Conservation (phyloP, 2,888 invertebrate species). For the Acrobasis consociella region DNA sequence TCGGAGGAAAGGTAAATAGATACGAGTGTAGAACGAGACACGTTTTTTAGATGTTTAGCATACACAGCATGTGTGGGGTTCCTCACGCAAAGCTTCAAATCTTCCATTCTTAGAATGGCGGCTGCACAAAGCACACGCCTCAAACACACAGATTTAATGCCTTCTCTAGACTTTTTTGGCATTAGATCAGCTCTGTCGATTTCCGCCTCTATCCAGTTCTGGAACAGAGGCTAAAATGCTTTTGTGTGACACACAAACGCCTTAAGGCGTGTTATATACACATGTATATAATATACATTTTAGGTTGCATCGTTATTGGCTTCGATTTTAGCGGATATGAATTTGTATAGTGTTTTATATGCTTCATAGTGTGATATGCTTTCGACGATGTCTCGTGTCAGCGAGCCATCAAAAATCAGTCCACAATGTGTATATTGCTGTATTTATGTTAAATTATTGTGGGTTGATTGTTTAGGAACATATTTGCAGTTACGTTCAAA, state of each 20-base stretch:
- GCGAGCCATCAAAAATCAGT: background rate
- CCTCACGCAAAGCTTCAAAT: constrained; percentile 53
- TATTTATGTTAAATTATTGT: constrained; percentile 4
- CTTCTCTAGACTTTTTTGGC: constrained; percentile 32
- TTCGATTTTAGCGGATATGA: constrained; percentile 40
- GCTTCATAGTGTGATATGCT: constrained; percentile 39
- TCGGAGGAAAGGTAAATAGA: constrained; percentile 75
- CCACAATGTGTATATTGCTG: background rate
- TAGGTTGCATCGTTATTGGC: constrained; percentile 46
- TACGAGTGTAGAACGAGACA: constrained; percentile 42
- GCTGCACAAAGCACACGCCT: constrained; percentile 38
- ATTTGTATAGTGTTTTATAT: constrained; percentile 40
- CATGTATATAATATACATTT: constrained; percentile 37
- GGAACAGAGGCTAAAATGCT: constrained; percentile 31
- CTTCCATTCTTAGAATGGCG: constrained; percentile 53
- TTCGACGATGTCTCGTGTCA: constrained; percentile 2
- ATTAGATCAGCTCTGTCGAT: constrained; percentile 29
- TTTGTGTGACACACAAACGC: constrained; percentile 38
- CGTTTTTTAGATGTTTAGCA: constrained; percentile 54
- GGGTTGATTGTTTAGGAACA: constrained; percentile 13
- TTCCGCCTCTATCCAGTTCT: constrained; percentile 17
- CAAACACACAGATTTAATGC: constrained; percentile 27
- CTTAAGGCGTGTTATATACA: constrained; percentile 34
- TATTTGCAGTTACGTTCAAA: constrained; percentile 7
- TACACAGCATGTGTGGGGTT: constrained; percentile 59